Base-by-base conservation (phyloP, 2,888 invertebrate genomes). In the Nomada lathburiana region DNA sequence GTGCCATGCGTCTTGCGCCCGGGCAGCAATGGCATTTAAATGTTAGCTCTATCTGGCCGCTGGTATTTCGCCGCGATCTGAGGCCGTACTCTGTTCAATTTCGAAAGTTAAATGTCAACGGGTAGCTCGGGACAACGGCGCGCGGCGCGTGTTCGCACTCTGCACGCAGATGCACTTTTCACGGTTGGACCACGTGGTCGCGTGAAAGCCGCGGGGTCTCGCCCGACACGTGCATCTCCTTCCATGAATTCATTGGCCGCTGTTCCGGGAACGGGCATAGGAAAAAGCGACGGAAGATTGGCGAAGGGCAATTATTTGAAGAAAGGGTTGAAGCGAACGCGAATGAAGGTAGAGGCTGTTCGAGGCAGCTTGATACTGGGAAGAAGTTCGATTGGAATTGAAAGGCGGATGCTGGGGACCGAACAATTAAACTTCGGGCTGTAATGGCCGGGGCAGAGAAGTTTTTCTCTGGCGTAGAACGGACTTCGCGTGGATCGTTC, bases 41-140 rank as follows among this genome's bases (percentile, higher is more conserved):
- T 93, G 93, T 93, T 92, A 92, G 87, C 88, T 88, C 90, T 89
- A 90, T 90, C 89, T 89, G 88, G 87, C 84, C 88, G 87, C 85
- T 93, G 93, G 89, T 93, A 93, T 93, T 93, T 93, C 89, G 82
- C 87, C 84, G 83, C 75, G 68, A 78, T 83, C 81, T 77, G 78
- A 81, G 84, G 87, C 88, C 80, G 72, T 44, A 85, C 84, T 86
- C 87, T 84, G 86, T 89, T 87, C 89, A 89, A 91, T 92, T 92
- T 92, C 92, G 92, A 92, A 93, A 92, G 92, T 91, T 92, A 92
- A 92, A 92, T 92, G 92, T 91, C 92, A 92, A 92, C 87, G 90
- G 90, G 88, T 85, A 82, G 76, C 70, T 57, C 63, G 29, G 50
- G 29, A 36, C 36, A 29, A 62, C 55, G 64, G 69, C 75, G 69